These are phyloP conservation scores for Lutjanus argentimaculatus DNA, from an alignment of 2,797 vertebrate genomes.

Conservation along the genomic window DNA sequence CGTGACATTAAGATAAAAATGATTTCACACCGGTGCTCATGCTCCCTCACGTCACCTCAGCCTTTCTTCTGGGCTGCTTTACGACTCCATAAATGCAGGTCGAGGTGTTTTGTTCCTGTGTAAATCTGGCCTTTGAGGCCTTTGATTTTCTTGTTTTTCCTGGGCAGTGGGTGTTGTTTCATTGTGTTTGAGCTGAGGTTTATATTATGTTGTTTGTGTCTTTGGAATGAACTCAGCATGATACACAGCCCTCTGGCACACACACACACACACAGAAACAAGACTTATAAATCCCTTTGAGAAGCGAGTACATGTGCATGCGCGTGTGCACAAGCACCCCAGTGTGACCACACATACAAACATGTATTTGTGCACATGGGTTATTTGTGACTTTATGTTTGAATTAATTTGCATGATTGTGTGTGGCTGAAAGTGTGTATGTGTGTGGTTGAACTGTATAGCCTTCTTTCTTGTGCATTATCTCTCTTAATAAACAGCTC, in stretches of 20 bases:
- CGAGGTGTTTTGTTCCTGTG: slow-evolving; percentile 41
- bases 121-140: slow-evolving; percentile 52
- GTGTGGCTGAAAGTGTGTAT: no score
- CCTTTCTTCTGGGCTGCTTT: slow-evolving; percentile 28
- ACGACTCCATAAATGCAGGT: slow-evolving; percentile 39
- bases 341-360: background rate
- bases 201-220: slow-evolving; percentile 69
- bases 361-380: background rate
- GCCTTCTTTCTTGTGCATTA: background rate
- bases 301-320: background rate
- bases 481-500: slow-evolving; percentile 38
- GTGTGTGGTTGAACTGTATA: background rate
- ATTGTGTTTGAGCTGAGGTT: slow-evolving; percentile 60
- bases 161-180: slow-evolving; percentile 46
- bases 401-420: background rate
- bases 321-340: background rate
- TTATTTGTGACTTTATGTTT: slow-evolving; percentile 19
- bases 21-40: slow-evolving; percentile 13
- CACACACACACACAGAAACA: slow-evolving; percentile 24
- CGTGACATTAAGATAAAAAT: slow-evolving; percentile 32
- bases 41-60: slow-evolving; percentile 13
- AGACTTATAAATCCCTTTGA: slow-evolving; percentile 19
- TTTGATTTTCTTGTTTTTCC: slow-evolving; percentile 59
- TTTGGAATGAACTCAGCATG: slow-evolving; percentile 66
- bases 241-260: slow-evolving; percentile 60